Evolutionary conservation across 2,888 invertebrate genomes (phyloP).

Genomic region (Drosophila greeni): DNA sequence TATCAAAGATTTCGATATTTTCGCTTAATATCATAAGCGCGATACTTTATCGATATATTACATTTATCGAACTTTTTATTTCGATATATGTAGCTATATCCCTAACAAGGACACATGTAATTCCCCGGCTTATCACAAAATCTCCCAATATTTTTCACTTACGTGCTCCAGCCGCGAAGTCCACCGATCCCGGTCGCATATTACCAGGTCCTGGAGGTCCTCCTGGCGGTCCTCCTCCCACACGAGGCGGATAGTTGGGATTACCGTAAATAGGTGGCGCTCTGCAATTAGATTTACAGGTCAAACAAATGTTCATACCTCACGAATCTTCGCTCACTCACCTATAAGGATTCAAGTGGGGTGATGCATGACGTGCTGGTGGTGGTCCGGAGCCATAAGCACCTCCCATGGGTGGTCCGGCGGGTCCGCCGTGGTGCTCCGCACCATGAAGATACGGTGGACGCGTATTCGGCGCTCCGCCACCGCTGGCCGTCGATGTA

Average conservation of each 20-base stretch:
- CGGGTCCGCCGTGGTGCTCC: constrained; percentile 60
- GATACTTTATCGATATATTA: not conserved
- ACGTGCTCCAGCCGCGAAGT: constrained; percentile 74
- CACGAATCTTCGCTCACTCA: constrained; percentile 28
- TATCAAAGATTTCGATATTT: too few relatives aligned
- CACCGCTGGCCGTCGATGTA: constrained; percentile 39
- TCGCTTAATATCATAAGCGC: not conserved
- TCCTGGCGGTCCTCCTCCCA: constrained; percentile 40
- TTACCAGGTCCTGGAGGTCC: constrained; percentile 60
- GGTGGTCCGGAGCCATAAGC: constrained; percentile 67
- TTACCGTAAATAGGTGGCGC: constrained; percentile 77
- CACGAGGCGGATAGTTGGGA: constrained; percentile 76
- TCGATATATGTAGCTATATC: not conserved
- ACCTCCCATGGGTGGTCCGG: constrained; percentile 46
- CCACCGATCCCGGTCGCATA: constrained; percentile 68
- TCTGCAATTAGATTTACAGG: constrained; percentile 22
- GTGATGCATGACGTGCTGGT: constrained; percentile 74
- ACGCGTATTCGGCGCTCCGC: constrained; percentile 46
- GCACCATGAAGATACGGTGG: constrained; percentile 60
- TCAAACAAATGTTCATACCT: fast-evolving
- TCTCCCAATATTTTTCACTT: constrained; percentile 38
- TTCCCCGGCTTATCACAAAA: too few relatives aligned
- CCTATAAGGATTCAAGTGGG: constrained; percentile 77
- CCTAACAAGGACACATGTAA: not conserved
- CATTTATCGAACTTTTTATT: not conserved